These are phyloP conservation scores for Xenops minutus DNA, from an alignment of 2,797 vertebrate species.

Conservation along the genomic window DNA sequence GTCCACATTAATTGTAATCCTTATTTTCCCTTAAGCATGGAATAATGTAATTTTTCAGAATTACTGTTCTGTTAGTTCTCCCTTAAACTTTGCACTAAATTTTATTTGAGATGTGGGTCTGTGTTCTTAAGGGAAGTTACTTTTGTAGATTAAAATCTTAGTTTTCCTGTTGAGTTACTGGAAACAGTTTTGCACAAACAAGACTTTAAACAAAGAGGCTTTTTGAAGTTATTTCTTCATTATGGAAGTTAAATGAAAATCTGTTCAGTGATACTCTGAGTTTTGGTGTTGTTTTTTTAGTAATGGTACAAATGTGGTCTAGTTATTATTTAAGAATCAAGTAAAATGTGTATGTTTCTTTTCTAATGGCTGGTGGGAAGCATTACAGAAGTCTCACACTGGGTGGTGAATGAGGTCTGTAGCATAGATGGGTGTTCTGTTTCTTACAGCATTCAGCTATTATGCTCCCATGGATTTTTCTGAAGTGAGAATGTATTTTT, in stretches of 20 bases:
- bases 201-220: background rate
- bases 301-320: background rate
- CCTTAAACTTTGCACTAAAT: background rate
- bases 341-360: background rate
- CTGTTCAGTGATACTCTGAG: background rate
- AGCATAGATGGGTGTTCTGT: background rate
- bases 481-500: background rate
- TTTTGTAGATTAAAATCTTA: background rate
- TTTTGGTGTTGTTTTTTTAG: background rate
- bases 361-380: background rate
- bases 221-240: background rate
- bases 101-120: background rate
- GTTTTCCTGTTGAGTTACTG: background rate
- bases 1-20: background rate
- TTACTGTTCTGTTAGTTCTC: background rate
- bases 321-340: background rate
- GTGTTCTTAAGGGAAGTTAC: background rate
- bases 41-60: background rate
- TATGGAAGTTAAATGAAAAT: background rate
- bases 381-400: background rate
- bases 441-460: background rate
- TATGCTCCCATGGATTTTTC: background rate
- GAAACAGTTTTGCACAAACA: background rate
- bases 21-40: background rate
- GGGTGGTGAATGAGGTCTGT: background rate